Percentiles rank a stretch among this genome's conserved stretches.
Conservation (phyloP, 1,140 invertebrate species). For the Pseudomyrmex flavicornis region DNA sequence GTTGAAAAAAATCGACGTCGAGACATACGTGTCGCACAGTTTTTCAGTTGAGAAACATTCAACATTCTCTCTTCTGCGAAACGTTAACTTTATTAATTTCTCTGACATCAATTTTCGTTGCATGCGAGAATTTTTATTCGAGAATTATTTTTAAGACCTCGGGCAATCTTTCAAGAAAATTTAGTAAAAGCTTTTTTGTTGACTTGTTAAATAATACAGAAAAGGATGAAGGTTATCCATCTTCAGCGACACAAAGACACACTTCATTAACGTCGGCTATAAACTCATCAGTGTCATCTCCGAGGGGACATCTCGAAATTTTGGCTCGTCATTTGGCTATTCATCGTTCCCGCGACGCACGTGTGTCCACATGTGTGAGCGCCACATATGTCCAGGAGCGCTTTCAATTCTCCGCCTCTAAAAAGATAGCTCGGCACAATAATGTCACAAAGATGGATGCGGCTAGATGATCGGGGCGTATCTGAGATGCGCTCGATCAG, state of each 20-base stretch:
- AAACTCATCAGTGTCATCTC: constrained; percentile 40
- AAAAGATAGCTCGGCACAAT: constrained; percentile 16
- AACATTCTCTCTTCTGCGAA: not conserved
- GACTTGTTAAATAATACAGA: constrained; percentile 27
- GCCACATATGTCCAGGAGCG: not conserved
- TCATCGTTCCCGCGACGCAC: constrained; percentile 3
- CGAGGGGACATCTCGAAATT: constrained; percentile 22
- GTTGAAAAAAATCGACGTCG: not conserved
- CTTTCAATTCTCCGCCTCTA: too few relatives aligned
- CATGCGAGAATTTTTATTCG: not conserved
- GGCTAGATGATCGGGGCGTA: constrained; percentile 27
- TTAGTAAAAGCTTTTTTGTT: constrained; percentile 11
- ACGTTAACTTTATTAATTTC: not conserved
- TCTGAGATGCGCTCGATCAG: constrained; percentile 19
- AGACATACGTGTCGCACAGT: too few relatives aligned
- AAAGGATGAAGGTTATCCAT: constrained; percentile 18
- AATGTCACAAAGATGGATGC: constrained; percentile 37
- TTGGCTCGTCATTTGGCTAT: constrained; percentile 33
- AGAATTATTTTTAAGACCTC: constrained; percentile 12
- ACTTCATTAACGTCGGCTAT: constrained; percentile 41
- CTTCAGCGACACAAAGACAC: constrained; percentile 1
- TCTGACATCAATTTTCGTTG: not conserved
- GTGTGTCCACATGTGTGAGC: too few relatives aligned
- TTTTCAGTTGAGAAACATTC: too few relatives aligned
- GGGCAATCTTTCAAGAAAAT: constrained; percentile 23